Evolutionary conservation across 2,113 vertebrate species (phyloP), one percentile per base, ranked within the genome.

Genomic region (Onychostruthus taczanowskii): DNA sequence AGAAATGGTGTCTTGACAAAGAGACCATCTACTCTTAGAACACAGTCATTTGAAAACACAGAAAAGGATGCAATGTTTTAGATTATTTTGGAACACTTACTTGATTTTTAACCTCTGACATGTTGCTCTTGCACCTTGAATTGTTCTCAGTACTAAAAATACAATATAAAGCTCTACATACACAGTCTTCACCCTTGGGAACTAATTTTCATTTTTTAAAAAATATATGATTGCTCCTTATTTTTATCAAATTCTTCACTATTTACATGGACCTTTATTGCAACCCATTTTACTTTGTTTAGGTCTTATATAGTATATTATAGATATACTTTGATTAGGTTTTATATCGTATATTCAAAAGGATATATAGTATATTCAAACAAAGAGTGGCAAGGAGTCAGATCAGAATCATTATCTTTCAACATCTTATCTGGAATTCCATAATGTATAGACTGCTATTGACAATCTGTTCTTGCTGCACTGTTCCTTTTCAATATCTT

Each of bases 81-180:
- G 11, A 6, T 52, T 47, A 33, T 59, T 90, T 72, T 89, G 7
- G 13, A 68, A 62, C 15, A 46, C 2, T 62, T 77, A 19, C 6
- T 78, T 88, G 10, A 67, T 88, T 90, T 90, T 86, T 72, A 83
- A 62, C 4, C 4, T 50, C 66, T 6, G 3, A 27, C 16, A 35
- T 22, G 39, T 84, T 64, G 30, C 2, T 80, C 27, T 64, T 0
- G 0, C 6, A 55, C 7, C 3, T 81, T 69, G 41, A 52, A 14
- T n/a, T 52, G 1, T 66, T 66, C 46, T 87, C n/a, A 22, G 9
- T 28, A 41, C 7, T 70, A 41, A 74, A 87, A 49, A 22, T 74
- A 53, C 2, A 62, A 18, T 16, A 44, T 18, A 62, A 44, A 64
- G 11, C 10, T 49, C 41, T 44, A 49, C 80, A 52, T 66, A 19